Evolutionary conservation across 2,888 invertebrate genomes (phyloP), one percentile per base, ranked within the genome.

Genomic region (Conus canariensis): DNA sequence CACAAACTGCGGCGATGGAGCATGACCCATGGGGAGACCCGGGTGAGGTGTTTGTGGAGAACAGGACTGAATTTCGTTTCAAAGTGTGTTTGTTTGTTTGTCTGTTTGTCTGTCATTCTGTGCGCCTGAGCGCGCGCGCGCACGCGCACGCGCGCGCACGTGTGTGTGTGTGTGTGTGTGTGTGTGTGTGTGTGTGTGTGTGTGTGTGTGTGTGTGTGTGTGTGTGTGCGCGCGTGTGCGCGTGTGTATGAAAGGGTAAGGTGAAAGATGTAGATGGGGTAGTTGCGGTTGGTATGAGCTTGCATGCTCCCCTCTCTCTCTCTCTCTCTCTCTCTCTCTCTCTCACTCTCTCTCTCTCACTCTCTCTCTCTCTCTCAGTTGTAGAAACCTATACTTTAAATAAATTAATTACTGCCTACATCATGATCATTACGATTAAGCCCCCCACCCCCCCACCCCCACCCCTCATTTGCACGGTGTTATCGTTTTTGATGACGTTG

Each of bases 151-250:
- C 6, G 70, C 6, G 70, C 6, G 70, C 6, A 7, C 10, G 74
- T 74, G 74, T 74, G 74, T 74, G 74, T 74, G 74, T 74, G 74
- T 74, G 74, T 74, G 74, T 74, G 74, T 74, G 74, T 74, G 74
- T 74, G 74, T 74, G 22, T 74, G 74, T 74, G 74, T 74, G 74
- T 22, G 70, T 70, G 70, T 70, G 70, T 70, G 70, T 70, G 70
- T 70, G 70, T 70, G 70, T 70, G 70, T 70, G 70, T 70, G 22
- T 70, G 70, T 70, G 70, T 70, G 70, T 22, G 70, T 3, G 70
- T 70, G 70, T 70, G 70, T 2, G 30, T 2, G 30, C 30, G 30
- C 2, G 30, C 30, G 30, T 30, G 30, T 2, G 30, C 2, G 30
- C 30, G 30, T 30, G 45, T 45, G 45, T 45, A 4, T 45, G 3